Evolutionary conservation across 2,888 invertebrate species (phyloP).

Genomic region (Aporophyla nigra): DNA sequence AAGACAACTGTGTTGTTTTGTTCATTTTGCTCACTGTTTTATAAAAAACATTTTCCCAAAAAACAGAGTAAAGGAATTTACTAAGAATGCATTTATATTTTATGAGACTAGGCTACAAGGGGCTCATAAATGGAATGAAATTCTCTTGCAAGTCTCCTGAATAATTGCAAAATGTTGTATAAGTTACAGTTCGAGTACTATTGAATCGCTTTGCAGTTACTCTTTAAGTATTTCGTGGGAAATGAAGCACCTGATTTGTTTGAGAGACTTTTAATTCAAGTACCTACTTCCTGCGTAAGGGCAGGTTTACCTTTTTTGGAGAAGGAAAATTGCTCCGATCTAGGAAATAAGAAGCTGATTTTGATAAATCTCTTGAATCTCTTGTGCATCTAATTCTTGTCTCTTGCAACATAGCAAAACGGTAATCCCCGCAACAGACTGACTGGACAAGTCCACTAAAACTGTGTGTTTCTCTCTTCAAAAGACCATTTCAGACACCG

Average conservation of each 20-base stretch:
- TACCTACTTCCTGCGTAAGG: not conserved
- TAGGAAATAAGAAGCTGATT: not conserved
- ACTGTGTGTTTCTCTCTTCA: no score
- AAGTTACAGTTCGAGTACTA: constrained; percentile 30
- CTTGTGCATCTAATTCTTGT: not conserved
- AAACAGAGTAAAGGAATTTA: not conserved
- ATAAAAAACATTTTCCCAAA: not conserved
- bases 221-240: constrained; percentile 33
- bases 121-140: constrained; percentile 31
- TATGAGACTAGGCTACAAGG: constrained; percentile 32
- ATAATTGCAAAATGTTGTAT: constrained; percentile 41
- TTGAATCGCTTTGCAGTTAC: constrained; percentile 34
- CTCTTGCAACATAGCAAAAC: not conserved
- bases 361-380: not conserved
- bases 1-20: not conserved
- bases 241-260: constrained; percentile 34
- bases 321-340: not conserved
- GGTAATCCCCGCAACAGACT: not conserved
- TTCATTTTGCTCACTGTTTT: not conserved
- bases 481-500: no score
- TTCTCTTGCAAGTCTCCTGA: not conserved
- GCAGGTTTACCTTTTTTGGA: not conserved
- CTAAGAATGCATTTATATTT: constrained; percentile 32
- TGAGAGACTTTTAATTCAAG: constrained; percentile 13
- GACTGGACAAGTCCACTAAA: no score